A percentile compares a stretch with the other conserved stretches of the same genome.
Evolutionary conservation across 2,113 vertebrate species (phyloP).

Genomic region (Agelaius tricolor): DNA sequence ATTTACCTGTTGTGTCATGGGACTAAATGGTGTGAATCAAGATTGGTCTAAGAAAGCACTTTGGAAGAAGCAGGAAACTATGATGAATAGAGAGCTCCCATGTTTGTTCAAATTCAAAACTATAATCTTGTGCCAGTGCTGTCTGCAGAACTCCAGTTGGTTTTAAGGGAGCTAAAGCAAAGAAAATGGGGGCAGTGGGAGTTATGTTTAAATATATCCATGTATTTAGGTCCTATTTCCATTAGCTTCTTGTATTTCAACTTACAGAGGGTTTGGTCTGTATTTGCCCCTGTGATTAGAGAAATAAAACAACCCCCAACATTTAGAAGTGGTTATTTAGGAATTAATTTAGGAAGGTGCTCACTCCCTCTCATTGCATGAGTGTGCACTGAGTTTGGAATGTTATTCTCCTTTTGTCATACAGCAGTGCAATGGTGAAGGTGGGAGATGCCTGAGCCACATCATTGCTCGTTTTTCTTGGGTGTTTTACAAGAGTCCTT

Average conservation of each 20-base stretch:
- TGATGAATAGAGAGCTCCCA: rapidly evolving
- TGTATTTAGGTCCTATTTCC: background rate
- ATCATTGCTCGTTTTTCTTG: background rate
- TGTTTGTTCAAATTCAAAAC: background rate
- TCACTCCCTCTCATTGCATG: background rate
- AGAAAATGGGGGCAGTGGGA: background rate
- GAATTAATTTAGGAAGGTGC: background rate
- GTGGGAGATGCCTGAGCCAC: background rate
- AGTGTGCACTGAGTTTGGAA: background rate
- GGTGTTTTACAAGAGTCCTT: background rate
- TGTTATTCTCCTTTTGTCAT: background rate
- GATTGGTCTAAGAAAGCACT: background rate
- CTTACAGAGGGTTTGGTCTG: background rate
- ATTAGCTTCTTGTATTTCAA: background rate
- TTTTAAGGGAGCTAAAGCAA: background rate
- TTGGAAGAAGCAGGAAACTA: background rate
- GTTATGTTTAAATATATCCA: background rate
- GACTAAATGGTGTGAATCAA: background rate
- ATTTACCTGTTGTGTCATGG: background rate
- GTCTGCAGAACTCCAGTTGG: background rate
- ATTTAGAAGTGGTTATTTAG: background rate
- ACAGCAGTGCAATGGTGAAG: background rate
- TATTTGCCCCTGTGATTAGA: background rate
- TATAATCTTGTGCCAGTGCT: background rate
- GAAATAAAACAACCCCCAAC: background rate